Percentiles rank a stretch among this genome's conserved stretches.
phyloP scores from a whole-genome alignment of 2,113 vertebrate genomes.

The Sturnira hondurensis region DNA sequence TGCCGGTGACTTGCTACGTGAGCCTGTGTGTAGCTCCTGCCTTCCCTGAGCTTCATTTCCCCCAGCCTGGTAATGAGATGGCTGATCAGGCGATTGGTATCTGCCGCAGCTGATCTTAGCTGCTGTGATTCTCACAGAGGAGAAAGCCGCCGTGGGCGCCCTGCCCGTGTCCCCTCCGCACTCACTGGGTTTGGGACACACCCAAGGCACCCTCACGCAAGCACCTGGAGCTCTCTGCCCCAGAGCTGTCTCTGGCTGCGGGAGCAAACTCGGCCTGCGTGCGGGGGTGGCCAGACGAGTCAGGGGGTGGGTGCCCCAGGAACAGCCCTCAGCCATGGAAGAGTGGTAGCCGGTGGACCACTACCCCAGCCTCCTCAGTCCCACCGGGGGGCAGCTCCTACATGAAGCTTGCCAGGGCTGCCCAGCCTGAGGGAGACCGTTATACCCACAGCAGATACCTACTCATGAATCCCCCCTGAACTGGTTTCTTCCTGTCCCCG shows the following conservation, averaged over 20 bases:
- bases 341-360: no score
- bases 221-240: background rate
- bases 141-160: background rate
- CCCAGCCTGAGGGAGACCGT: background rate
- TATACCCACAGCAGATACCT: background rate
- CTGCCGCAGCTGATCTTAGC: background rate
- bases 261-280: background rate
- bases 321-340: background rate
- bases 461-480: background rate
- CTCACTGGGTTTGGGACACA: no score
- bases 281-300: background rate
- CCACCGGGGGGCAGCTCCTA: accelerated
- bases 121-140: background rate
- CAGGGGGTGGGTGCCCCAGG: background rate
- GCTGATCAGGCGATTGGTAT: background rate
- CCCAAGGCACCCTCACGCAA: background rate
- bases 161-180: background rate
- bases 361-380: background rate
- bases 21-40: accelerated
- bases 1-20: background rate
- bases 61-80: background rate
- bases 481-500: background rate
- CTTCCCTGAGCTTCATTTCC: background rate
- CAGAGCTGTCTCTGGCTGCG: background rate
- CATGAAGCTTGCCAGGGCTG: background rate